Conservation (phyloP, 2,113 vertebrate genomes). For the Anarrhichthys ocellatus region DNA sequence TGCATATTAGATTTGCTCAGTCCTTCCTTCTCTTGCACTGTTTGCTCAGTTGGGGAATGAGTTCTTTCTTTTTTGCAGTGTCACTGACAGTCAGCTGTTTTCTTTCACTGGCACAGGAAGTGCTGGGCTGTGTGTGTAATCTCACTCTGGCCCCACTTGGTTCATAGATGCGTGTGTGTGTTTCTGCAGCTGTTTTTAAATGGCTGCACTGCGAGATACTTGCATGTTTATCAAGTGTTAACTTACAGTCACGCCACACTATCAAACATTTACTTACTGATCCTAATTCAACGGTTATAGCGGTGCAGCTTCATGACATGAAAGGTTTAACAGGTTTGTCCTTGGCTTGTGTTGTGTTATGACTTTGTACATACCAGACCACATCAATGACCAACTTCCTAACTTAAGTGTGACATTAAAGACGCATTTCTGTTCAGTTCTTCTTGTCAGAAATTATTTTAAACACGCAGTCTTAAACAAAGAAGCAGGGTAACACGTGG, state of each 20-base stretch:
- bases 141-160: conserved; percentile 10
- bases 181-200: neutral
- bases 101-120: conserved; percentile 53
- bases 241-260: neutral
- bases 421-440: neutral
- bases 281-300: neutral
- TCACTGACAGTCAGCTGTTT: conserved; percentile 80
- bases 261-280: neutral
- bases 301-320: neutral
- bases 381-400: neutral
- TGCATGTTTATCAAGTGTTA: neutral
- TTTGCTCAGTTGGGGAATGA: conserved; percentile 27
- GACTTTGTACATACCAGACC: neutral
- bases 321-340: neutral
- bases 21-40: neutral
- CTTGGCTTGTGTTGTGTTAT: neutral
- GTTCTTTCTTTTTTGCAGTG: conserved; percentile 64
- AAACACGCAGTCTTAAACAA: conserved; percentile 18
- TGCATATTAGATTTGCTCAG: neutral
- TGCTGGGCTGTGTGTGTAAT: conserved; percentile 11
- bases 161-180: neutral
- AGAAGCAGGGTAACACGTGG: neutral
- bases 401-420: neutral
- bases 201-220: neutral
- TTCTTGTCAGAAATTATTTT: neutral